phyloP scores from a whole-genome alignment of 2,113 vertebrate genomes.

The Burhinus oedicnemus region DNA sequence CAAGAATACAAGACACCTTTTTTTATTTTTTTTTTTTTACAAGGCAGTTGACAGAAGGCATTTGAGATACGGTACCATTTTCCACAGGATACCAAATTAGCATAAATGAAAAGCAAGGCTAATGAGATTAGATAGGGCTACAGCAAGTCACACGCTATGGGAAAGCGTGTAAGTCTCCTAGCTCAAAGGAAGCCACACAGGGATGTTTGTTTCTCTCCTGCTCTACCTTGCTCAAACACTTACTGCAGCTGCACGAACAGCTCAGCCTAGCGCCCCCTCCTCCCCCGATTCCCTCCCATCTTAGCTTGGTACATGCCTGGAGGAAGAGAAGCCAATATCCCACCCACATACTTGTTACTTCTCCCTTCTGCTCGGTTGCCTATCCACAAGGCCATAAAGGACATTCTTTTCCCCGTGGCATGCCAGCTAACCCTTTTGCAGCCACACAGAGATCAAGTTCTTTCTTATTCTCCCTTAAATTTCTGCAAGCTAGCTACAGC shows the following conservation, averaged over 20 bases:
- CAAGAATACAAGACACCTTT: background rate
- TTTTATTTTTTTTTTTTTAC: background rate
- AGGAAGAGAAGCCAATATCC: background rate
- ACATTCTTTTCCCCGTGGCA: background rate
- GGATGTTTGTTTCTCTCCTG: background rate
- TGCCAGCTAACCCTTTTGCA: background rate
- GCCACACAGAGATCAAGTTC: background rate
- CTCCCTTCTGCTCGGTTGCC: background rate
- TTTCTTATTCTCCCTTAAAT: background rate
- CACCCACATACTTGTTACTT: background rate
- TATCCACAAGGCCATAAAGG: background rate
- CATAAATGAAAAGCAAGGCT: background rate
- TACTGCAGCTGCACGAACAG: background rate
- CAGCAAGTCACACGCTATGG: background rate
- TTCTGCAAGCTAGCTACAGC: background rate
- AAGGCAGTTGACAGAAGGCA: background rate
- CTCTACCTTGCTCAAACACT: background rate
- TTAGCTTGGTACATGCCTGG: background rate
- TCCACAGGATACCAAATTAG: background rate
- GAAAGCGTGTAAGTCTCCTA: fast-evolving
- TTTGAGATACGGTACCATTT: background rate
- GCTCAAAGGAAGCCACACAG: background rate
- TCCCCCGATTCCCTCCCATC: background rate
- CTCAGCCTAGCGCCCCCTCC: background rate
- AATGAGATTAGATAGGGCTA: background rate